Evolutionary conservation across 1,140 invertebrate genomes (phyloP), one percentile per base, ranked within the genome.

Genomic region (Lycorma delicatula): DNA sequence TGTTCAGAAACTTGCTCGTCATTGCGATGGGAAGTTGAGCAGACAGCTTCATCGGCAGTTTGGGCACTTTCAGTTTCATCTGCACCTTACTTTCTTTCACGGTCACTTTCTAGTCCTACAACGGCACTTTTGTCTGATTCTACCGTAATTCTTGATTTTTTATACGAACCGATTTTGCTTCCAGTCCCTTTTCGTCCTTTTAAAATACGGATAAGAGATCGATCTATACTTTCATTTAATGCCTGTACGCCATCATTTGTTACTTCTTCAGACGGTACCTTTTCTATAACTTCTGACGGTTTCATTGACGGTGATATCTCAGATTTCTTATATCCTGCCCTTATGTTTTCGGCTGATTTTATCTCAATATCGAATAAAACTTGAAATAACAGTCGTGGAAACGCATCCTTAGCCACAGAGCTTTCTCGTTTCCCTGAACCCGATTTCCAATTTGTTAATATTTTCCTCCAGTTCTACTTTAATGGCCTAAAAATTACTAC

Each of bases 401-500:
- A 68, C 11, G 25, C 46, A 49, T 51, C 27, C 47, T 68, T 67
- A 27, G 59, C 38, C 28, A 68, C 29, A 44, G 44, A n/a, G 12
- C 18, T 27, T 53, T 63, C 54, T 28, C 61, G 65, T 36, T 49
- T 44, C 25, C 53, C 63, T 18, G 46, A 16, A 44, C 54, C 58
- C 29, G 54, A 18, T 66, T 66, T 73, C 70, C 58, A 70, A 31
- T 64, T 55, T 13, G 59, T 50, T 23, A 75, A 54, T 46, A 74
- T 63, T 49, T 66, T 59, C 48, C 68, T 61, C 74, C 73, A 76
- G 18, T 53, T 57, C 9, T 54, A 65, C 52, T 74, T 74, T 55
- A 75, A 48, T n/a, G 71, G 67, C 5, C 61, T 31, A 60, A 73
- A 73, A 27, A 72, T 63, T n/a, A 69, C 68, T 12, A 74, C 67